phyloP scores from a whole-genome alignment of 2,888 invertebrate species.

The Polydesmus complanatus region DNA sequence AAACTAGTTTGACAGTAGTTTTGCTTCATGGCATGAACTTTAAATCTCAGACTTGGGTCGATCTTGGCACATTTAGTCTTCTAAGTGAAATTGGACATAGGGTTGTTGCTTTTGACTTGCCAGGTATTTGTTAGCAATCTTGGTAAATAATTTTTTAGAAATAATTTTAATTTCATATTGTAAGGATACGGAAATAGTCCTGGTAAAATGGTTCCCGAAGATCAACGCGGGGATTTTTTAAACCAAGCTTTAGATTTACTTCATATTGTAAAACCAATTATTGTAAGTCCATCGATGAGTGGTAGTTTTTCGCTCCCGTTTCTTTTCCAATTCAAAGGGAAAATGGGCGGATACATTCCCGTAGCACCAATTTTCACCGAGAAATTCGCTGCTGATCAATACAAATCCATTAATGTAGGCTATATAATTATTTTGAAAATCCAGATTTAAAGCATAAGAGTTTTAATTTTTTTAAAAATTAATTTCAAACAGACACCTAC shows the following conservation, averaged over 20 bases:
- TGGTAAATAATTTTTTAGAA: background rate
- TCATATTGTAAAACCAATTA: constrained; percentile 28
- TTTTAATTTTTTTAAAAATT: background rate
- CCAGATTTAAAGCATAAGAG: background rate
- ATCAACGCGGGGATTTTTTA: constrained; percentile 25
- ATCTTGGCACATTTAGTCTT: constrained; percentile 32
- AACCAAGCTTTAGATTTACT: constrained; percentile 26
- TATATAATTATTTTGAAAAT: too few species aligned
- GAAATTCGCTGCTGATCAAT: constrained; percentile 21
- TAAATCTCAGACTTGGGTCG: constrained; percentile 35
- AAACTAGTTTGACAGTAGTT: constrained; percentile 25
- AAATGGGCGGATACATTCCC: constrained; percentile 32
- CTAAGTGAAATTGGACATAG: constrained; percentile 34
- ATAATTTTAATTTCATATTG: background rate
- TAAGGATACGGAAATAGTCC: constrained; percentile 28
- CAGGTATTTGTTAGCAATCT: constrained; percentile 28
- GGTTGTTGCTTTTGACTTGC: constrained; percentile 36
- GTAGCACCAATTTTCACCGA: constrained; percentile 32
- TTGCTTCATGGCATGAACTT: constrained; percentile 38
- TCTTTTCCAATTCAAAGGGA: constrained; percentile 28
- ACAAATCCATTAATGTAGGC: constrained; percentile 24
- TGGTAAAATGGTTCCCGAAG: constrained; percentile 18
- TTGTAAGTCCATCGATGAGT: constrained; percentile 39
- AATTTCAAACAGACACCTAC: constrained; percentile 32
- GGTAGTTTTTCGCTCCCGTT: constrained; percentile 35